A percentile compares a stretch with the other conserved stretches of the same genome.
phyloP scores from a whole-genome alignment of 2,888 invertebrate species.

The Oxyscelio sp. region DNA sequence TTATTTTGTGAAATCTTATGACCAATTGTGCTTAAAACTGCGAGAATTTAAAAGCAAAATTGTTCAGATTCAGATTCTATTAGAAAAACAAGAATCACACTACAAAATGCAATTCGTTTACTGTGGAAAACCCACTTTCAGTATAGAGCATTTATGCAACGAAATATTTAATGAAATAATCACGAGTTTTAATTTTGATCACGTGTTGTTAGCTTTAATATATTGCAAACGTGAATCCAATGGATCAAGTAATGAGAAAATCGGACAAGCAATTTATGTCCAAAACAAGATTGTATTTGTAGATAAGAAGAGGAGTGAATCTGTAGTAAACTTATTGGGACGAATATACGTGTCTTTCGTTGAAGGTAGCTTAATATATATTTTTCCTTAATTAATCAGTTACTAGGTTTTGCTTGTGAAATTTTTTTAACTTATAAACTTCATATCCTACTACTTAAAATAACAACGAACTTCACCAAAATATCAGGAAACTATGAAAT shows the following conservation, averaged over 20 bases:
- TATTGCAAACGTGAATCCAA: slow-evolving; percentile 37
- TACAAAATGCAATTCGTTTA: slow-evolving; percentile 45
- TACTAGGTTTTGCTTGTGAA: too few species aligned
- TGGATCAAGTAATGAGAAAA: slow-evolving; percentile 12
- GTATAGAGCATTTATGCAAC: slow-evolving; percentile 16
- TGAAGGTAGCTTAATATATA: too few species aligned
- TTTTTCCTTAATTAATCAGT: too few species aligned
- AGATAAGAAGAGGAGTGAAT: slow-evolving; percentile 26
- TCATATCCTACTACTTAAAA: too few species aligned
- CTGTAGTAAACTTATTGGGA: slow-evolving; percentile 45
- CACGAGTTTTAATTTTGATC: not conserved
- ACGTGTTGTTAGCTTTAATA: slow-evolving; percentile 13
- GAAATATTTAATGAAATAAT: slow-evolving; percentile 29
- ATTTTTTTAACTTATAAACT: too few species aligned
- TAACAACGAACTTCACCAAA: too few species aligned
- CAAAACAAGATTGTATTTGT: slow-evolving; percentile 20
- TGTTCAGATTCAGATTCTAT: slow-evolving; percentile 48
- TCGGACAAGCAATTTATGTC: slow-evolving; percentile 8
- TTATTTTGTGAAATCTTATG: slow-evolving; percentile 24
- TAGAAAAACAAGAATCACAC: slow-evolving; percentile 20
- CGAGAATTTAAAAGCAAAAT: slow-evolving; percentile 21
- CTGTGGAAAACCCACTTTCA: slow-evolving; percentile 36
- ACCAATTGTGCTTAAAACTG: not conserved
- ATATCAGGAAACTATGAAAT: too few species aligned
- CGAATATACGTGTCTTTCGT: slow-evolving; percentile 31